phyloP scores from a whole-genome alignment of 2,797 vertebrate genomes.

The Smutsia temminckii region DNA sequence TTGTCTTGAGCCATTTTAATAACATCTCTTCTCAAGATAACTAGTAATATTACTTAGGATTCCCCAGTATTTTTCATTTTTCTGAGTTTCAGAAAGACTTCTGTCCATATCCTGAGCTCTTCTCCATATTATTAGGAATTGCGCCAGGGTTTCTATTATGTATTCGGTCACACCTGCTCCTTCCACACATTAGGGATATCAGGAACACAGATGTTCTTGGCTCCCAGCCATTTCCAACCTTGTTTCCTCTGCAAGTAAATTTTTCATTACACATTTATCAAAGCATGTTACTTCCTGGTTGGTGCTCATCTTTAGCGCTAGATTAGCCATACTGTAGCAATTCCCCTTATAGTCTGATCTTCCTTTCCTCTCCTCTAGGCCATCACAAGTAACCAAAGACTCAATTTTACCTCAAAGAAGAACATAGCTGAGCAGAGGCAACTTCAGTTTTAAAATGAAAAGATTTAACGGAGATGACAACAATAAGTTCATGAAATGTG shows the following conservation, averaged over 20 bases:
- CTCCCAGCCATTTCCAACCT: conserved; percentile 57
- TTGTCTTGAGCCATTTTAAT: conserved; percentile 24
- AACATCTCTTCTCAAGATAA: conserved; percentile 24
- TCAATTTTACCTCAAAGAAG: not conserved
- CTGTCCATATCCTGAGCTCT: conserved; percentile 36
- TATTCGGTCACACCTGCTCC: conserved; percentile 67
- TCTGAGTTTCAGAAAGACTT: not conserved
- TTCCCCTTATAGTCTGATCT: not conserved
- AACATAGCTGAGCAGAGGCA: not conserved
- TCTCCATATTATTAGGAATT: conserved; percentile 40
- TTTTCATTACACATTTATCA: conserved; percentile 68
- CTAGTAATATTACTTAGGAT: conserved; percentile 33
- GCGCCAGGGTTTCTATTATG: conserved; percentile 61
- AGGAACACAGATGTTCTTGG: conserved; percentile 75
- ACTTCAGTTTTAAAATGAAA: conserved; percentile 37
- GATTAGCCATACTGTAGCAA: not conserved
- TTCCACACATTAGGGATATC: conserved; percentile 60
- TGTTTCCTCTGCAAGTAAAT: conserved; percentile 66
- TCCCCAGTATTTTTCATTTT: not conserved
- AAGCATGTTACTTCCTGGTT: conserved; percentile 48
- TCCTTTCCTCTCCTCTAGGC: not conserved
- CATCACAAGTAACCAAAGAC: not conserved
- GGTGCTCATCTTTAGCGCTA: not conserved
- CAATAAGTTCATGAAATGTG: not conserved
- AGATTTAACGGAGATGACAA: not conserved